phyloP scores from a whole-genome alignment of 1,140 invertebrate genomes.

The Thaumetopoea pityocampa region DNA sequence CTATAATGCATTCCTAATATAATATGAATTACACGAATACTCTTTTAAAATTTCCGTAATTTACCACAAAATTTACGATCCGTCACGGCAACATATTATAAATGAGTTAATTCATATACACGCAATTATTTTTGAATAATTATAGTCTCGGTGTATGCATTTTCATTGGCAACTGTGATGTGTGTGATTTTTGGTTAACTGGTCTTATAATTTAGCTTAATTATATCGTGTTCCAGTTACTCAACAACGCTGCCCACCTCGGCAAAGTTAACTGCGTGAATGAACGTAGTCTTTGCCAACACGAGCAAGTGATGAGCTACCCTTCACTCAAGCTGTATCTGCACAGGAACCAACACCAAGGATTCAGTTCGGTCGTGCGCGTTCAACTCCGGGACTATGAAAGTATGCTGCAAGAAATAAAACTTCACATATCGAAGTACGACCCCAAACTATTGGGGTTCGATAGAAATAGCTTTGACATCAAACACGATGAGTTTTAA shows the following conservation, averaged over 20 bases:
- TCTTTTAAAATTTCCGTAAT: too few relatives aligned
- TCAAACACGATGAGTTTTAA: slow-evolving; percentile 53
- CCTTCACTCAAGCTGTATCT: slow-evolving; percentile 49
- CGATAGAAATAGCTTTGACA: slow-evolving; percentile 24
- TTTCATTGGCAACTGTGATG: too few relatives aligned
- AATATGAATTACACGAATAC: too few relatives aligned
- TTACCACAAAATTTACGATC: too few relatives aligned
- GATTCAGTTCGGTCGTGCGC: slow-evolving; percentile 29
- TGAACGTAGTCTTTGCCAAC: slow-evolving; percentile 48
- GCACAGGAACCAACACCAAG: slow-evolving; percentile 24
- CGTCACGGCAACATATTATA: too few relatives aligned
- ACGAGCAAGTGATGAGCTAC: slow-evolving; percentile 54
- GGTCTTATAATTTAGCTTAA: too few relatives aligned
- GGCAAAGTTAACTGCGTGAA: slow-evolving; percentile 60
- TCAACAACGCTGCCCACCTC: slow-evolving; percentile 44
- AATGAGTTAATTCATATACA: too few relatives aligned
- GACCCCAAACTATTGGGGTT: slow-evolving; percentile 28
- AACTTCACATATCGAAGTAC: slow-evolving; percentile 36
- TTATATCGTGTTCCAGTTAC: slow-evolving; percentile 45
- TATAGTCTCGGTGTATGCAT: too few relatives aligned
- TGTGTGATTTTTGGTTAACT: too few relatives aligned
- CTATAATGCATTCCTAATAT: too few relatives aligned
- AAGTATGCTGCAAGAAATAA: slow-evolving; percentile 35
- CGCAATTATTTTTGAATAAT: too few relatives aligned
- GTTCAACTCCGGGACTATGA: slow-evolving; percentile 41